Percentiles rank a stretch among this genome's conserved stretches.
Conservation (phyloP, 2,113 vertebrate genomes). For the Shinisaurus crocodilurus region DNA sequence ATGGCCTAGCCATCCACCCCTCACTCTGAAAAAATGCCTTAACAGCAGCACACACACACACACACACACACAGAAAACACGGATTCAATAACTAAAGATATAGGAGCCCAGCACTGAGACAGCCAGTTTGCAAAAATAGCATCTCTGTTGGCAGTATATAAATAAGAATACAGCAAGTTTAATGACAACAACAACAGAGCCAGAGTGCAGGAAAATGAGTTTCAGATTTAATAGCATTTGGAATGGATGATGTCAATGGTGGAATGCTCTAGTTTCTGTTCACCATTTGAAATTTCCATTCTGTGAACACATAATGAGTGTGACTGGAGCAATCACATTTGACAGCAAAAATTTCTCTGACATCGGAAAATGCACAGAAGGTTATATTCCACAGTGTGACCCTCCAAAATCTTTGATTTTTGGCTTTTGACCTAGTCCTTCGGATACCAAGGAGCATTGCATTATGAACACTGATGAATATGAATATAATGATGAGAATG, state of each 20-base stretch:
- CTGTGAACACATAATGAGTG: constrained; percentile 52
- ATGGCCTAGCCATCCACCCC: no score
- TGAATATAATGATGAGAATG: constrained; percentile 49
- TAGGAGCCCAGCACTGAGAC: background rate
- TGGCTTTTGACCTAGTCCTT: constrained; percentile 53
- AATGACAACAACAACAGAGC: background rate
- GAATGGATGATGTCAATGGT: constrained; percentile 33
- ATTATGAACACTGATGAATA: constrained; percentile 47
- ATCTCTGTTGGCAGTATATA: constrained; percentile 34
- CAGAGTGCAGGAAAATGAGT: constrained; percentile 27
- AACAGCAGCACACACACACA: no score
- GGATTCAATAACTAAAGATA: constrained; percentile 16
- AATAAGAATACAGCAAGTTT: constrained; percentile 20
- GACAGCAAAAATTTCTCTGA: constrained; percentile 48
- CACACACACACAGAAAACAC: no score
- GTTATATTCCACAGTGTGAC: constrained; percentile 40
- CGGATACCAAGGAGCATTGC: constrained; percentile 34
- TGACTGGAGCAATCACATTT: constrained; percentile 54
- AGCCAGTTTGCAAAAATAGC: constrained; percentile 35
- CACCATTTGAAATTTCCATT: constrained; percentile 30
- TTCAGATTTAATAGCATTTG: constrained; percentile 30
- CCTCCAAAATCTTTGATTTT: constrained; percentile 53
- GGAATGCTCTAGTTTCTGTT: background rate
- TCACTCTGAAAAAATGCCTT: no score
- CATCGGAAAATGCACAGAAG: constrained; percentile 54